Percentiles rank a stretch among this genome's conserved stretches.
Evolutionary conservation across 2,888 invertebrate genomes (phyloP).

Genomic region (Elmis aenea): DNA sequence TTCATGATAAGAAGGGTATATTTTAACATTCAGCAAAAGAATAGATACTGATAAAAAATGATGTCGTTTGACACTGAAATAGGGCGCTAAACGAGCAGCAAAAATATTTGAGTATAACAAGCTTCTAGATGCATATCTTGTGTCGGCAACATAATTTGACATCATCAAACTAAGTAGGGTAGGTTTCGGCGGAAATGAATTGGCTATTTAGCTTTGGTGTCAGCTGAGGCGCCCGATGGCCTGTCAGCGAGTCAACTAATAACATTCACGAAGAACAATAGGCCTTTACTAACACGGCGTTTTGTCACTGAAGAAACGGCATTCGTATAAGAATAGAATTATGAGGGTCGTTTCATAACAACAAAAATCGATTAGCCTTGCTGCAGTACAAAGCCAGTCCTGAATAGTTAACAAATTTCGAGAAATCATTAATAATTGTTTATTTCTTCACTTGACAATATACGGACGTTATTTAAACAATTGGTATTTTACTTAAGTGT

Average conservation of each 20-base stretch:
- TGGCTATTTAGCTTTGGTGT: conserved; percentile 11
- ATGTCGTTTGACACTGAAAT: too few relatives aligned
- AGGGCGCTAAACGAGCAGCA: conserved; percentile 1
- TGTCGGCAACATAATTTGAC: conserved; percentile 25
- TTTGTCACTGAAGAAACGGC: conserved; percentile 26
- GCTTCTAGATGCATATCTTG: conserved; percentile 22
- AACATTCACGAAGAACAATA: conserved; percentile 28
- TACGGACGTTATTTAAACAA: conserved; percentile 24
- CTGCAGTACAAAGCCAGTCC: conserved; percentile 11
- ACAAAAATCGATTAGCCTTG: conserved; percentile 33
- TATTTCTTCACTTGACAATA: conserved; percentile 14
- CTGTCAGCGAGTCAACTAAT: conserved; percentile 27
- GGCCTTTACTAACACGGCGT: conserved; percentile 26
- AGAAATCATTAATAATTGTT: conserved; percentile 32
- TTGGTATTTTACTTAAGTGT: conserved; percentile 17
- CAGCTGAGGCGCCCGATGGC: background rate
- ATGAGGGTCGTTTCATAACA: conserved; percentile 32
- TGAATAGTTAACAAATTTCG: conserved; percentile 20
- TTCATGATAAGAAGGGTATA: too few relatives aligned
- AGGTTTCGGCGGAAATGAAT: conserved; percentile 16
- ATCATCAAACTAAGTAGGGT: conserved; percentile 19
- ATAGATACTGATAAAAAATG: too few relatives aligned
- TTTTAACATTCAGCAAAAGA: too few relatives aligned
- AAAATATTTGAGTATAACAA: conserved; percentile 22
- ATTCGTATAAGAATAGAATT: conserved; percentile 28